A percentile compares a stretch with the other conserved stretches of the same genome.
Evolutionary conservation across 1,140 invertebrate species (phyloP).

Genomic region (Diachasmimorpha longicaudata): DNA sequence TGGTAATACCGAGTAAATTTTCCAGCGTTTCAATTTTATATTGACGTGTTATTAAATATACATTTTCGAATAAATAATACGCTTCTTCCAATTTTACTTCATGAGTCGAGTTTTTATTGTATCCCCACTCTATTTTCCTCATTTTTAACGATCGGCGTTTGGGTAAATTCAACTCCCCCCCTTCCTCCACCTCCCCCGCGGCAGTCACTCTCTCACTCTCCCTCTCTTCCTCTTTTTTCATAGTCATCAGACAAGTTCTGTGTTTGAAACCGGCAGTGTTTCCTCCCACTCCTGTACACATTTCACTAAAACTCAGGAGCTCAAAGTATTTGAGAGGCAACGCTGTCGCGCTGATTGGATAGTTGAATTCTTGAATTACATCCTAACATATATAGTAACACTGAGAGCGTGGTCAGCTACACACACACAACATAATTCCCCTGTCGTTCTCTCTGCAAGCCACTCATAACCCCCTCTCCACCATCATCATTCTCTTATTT

Average conservation of each 20-base stretch:
- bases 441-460: conserved; percentile 28
- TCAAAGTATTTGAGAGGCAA: conserved; percentile 19
- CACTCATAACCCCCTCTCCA: background rate
- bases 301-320: background rate
- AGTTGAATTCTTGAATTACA: conserved; percentile 60
- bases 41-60: conserved; percentile 4
- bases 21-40: background rate
- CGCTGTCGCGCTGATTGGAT: conserved; percentile 41
- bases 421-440: conserved; percentile 21
- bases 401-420: conserved; percentile 22
- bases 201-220: no score
- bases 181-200: background rate
- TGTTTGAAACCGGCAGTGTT: background rate
- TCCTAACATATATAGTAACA: conserved; percentile 57
- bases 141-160: background rate
- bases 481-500: background rate
- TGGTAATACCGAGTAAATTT: background rate
- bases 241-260: conserved; percentile 4
- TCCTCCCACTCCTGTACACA: background rate
- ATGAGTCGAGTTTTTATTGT: background rate
- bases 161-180: background rate
- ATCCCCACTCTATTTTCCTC: background rate
- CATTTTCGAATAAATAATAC: background rate
- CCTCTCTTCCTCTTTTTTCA: background rate
- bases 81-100: background rate